phyloP scores from a whole-genome alignment of 2,113 vertebrate genomes.

The Rhea americana region DNA sequence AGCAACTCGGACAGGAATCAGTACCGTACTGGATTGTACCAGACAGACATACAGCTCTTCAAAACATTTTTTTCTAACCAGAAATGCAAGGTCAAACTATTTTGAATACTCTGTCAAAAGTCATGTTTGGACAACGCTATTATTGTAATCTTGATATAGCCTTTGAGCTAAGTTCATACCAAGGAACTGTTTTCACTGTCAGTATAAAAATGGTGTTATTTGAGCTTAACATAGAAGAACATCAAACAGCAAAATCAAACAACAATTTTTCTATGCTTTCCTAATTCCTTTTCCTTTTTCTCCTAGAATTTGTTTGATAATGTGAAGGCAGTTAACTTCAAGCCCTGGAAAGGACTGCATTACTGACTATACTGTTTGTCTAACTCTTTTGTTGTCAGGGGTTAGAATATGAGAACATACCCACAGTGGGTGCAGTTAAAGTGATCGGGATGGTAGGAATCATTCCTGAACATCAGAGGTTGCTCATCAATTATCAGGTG shows the following conservation, averaged over 20 bases:
- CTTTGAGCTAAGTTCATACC: neutral
- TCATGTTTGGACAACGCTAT: neutral
- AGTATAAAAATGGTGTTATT: neutral
- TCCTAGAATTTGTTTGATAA: neutral
- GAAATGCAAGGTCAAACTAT: neutral
- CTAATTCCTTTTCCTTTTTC: neutral
- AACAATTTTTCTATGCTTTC: neutral
- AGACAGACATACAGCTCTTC: neutral
- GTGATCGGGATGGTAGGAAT: constrained; percentile 80
- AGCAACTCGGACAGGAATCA: neutral
- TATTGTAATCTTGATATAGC: neutral
- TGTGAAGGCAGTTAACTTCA: neutral
- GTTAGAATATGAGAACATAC: constrained; percentile 41
- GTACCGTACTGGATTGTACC: neutral
- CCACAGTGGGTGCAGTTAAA: constrained; percentile 82
- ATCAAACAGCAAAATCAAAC: neutral
- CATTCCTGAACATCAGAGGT: constrained; percentile 79
- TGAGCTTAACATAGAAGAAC: neutral
- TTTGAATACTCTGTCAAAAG: neutral
- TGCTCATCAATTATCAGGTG: constrained; percentile 81
- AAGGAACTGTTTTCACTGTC: neutral
- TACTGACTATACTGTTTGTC: neutral
- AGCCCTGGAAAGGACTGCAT: neutral
- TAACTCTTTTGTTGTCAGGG: neutral
- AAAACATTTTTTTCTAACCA: neutral